These are phyloP conservation scores for Zelostemma sp. DNA, from an alignment of 1,140 invertebrate genomes.

Conservation along the genomic window DNA sequence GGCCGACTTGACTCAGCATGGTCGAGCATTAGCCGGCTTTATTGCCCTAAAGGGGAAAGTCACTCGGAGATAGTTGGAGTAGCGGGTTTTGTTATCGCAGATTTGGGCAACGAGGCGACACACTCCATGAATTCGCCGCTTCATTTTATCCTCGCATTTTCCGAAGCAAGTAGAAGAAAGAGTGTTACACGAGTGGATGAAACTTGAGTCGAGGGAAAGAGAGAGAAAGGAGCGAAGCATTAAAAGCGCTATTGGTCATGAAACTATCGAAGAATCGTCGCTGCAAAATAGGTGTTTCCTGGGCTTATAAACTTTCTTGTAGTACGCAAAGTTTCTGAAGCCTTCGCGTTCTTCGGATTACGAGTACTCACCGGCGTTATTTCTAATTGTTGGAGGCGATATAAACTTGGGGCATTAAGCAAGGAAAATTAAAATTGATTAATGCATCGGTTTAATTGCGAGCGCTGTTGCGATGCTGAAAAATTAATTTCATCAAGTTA, in stretches of 20 bases:
- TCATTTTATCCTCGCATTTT: background rate
- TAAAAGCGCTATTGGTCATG: slow-evolving; percentile 26
- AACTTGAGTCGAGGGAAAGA: slow-evolving; percentile 15
- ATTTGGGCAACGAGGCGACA: slow-evolving; percentile 43
- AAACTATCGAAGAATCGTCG: slow-evolving; percentile 45
- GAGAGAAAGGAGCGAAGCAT: slow-evolving; percentile 13
- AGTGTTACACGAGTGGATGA: background rate
- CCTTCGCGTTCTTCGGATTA: background rate
- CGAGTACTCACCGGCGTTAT: background rate
- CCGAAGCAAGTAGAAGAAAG: background rate
- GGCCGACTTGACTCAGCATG: slow-evolving; percentile 28
- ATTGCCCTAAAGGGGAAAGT: slow-evolving; percentile 44
- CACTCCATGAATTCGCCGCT: slow-evolving; percentile 28
- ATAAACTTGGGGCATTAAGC: no score
- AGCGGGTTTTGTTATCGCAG: slow-evolving; percentile 45
- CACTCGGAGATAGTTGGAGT: slow-evolving; percentile 38
- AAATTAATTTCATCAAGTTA: background rate
- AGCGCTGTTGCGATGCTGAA: no score
- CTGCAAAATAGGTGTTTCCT: slow-evolving; percentile 25
- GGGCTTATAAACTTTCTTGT: slow-evolving; percentile 15
- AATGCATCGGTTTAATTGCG: no score
- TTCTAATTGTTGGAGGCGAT: no score
- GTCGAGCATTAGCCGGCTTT: slow-evolving; percentile 41
- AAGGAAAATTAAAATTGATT: no score
- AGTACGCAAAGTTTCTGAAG: slow-evolving; percentile 9